These are phyloP conservation scores for Tinea trinotella DNA, from an alignment of 2,888 invertebrate genomes.

Conservation along the genomic window DNA sequence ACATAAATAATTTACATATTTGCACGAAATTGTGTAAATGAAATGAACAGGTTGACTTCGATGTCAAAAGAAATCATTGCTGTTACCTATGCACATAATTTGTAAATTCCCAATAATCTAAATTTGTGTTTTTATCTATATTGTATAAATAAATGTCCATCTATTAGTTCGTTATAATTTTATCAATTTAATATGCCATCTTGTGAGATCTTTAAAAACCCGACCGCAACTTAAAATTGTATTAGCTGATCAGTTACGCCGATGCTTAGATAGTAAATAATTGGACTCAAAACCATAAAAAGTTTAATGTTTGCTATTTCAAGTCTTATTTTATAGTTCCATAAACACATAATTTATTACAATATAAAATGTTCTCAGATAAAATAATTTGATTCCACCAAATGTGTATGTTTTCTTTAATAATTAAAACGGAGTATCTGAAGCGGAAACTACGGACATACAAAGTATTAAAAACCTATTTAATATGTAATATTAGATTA, in stretches of 20 bases:
- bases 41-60: too few relatives aligned
- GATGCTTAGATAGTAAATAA: conserved; percentile 11
- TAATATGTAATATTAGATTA: conserved; percentile 14
- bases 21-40: background rate
- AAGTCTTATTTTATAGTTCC: conserved; percentile 18
- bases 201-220: background rate
- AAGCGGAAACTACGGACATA: conserved; percentile 1
- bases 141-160: too few relatives aligned
- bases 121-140: too few relatives aligned
- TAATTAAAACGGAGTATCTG: conserved; percentile 10
- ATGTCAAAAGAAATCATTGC: too few relatives aligned
- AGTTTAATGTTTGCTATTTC: conserved; percentile 15
- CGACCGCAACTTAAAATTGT: conserved; percentile 4
- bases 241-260: conserved; percentile 15
- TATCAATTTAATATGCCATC: background rate
- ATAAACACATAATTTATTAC: conserved; percentile 17
- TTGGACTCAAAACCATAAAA: conserved; percentile 16
- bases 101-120: too few relatives aligned
- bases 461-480: conserved; percentile 12
- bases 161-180: background rate
- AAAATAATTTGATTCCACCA: conserved; percentile 14
- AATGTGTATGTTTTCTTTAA: conserved; percentile 3
- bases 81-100: too few relatives aligned
- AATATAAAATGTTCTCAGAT: conserved; percentile 15
- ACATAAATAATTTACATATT: background rate